Percentiles rank a stretch among this genome's conserved stretches.
Conservation (phyloP, 2,888 invertebrate species). For the Orthonychiurus folsomi region DNA sequence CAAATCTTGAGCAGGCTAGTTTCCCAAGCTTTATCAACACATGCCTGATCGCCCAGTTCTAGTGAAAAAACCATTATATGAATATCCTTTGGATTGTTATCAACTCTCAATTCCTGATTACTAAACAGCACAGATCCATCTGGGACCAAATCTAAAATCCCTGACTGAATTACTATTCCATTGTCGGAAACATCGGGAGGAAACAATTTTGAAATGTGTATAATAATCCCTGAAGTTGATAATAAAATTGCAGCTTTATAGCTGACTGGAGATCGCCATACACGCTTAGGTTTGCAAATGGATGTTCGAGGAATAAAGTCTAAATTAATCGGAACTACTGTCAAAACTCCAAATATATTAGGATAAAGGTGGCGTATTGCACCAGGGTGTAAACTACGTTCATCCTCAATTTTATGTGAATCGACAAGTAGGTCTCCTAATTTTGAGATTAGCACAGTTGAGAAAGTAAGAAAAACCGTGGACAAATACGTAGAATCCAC, state of each 20-base stretch:
- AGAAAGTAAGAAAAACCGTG: background rate
- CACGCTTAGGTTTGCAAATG: background rate
- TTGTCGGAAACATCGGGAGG: background rate
- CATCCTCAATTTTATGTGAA: background rate
- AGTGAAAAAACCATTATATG: conserved; percentile 3
- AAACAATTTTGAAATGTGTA: conserved; percentile 2
- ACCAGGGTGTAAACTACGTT: background rate
- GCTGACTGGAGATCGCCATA: background rate
- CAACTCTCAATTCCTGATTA: conserved; percentile 4
- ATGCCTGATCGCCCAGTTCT: too few relatives aligned
- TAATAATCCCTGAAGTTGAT: background rate
- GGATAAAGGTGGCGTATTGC: conserved; percentile 2
- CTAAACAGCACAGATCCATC: conserved; percentile 2
- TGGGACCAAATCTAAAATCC: conserved; percentile 3
- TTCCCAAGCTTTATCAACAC: background rate
- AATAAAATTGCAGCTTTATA: background rate
- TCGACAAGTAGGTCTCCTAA: background rate
- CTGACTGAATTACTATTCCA: background rate
- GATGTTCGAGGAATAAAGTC: background rate
- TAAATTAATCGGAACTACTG: background rate
- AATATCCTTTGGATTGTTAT: background rate
- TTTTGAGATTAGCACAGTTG: background rate
- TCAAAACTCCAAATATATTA: background rate
- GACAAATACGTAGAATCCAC: conserved; percentile 1
- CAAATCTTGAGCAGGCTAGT: background rate